Conservation (phyloP, 1,140 invertebrate species). For the Anoplolepis gracilipes region DNA sequence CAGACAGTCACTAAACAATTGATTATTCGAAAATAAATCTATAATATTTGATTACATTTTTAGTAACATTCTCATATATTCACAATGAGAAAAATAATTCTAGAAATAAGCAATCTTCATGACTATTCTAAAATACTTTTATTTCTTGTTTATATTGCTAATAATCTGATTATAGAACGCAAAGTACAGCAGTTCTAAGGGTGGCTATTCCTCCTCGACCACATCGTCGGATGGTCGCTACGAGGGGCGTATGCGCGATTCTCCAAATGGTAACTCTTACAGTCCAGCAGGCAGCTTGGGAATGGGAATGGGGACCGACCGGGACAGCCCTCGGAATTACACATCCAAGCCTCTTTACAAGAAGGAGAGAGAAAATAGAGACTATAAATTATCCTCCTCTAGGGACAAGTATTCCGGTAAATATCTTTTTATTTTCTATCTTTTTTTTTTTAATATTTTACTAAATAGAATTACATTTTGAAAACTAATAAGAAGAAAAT, state of each 20-base stretch:
- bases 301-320: constrained; percentile 88
- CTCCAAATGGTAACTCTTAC: constrained; percentile 91
- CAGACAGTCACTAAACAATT: background rate
- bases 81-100: constrained; percentile 22
- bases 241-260: constrained; percentile 89
- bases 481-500: background rate
- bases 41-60: constrained; percentile 22
- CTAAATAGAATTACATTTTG: background rate
- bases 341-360: constrained; percentile 93
- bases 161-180: constrained; percentile 87
- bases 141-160: background rate
- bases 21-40: constrained; percentile 10
- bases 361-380: constrained; percentile 96
- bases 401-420: constrained; percentile 94
- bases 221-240: constrained; percentile 86
- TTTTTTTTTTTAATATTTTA: background rate
- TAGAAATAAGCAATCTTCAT: constrained; percentile 1
- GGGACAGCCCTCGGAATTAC: constrained; percentile 89
- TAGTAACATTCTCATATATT: constrained; percentile 13
- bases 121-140: constrained; percentile 16
- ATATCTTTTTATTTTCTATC: constrained; percentile 44
- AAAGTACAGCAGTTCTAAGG: constrained; percentile 91
- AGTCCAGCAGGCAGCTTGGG: constrained; percentile 88
- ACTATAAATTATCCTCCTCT: constrained; percentile 92
- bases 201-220: constrained; percentile 87